Percentiles rank a stretch among this genome's conserved stretches.
Conservation (phyloP, 2,113 vertebrate genomes). For the Rhadina sibilatrix region DNA sequence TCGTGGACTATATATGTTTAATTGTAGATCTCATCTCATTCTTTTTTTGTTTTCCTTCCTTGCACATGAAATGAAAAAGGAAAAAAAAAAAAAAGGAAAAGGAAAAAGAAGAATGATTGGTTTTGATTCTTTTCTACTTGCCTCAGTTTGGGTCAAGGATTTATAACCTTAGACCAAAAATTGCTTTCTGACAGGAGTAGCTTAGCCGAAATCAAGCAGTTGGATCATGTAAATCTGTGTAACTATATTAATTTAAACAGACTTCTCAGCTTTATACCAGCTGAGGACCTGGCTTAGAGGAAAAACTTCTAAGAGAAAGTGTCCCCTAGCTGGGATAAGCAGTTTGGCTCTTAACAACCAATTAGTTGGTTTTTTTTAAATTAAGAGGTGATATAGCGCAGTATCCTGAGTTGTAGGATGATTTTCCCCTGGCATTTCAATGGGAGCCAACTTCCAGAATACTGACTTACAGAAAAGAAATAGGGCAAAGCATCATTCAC, state of each 20-base stretch:
- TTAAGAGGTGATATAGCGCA: background rate
- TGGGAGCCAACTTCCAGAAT: background rate
- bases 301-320: background rate
- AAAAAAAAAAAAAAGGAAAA: background rate
- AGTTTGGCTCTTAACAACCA: background rate
- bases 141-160: background rate
- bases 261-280: background rate
- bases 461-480: background rate
- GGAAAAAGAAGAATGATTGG: rapidly evolving
- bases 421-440: background rate
- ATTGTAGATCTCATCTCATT: background rate
- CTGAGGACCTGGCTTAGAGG: background rate
- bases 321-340: background rate
- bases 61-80: background rate
- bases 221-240: slow-evolving; percentile 34
- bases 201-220: background rate
- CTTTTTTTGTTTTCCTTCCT: background rate
- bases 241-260: slow-evolving; percentile 17
- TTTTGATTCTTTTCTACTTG: background rate
- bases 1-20: background rate
- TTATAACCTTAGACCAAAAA: slow-evolving; percentile 7
- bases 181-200: background rate
- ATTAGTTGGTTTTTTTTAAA: background rate
- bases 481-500: background rate
- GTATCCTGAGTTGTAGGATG: background rate